Conservation (phyloP, 2,888 invertebrate genomes). For the Trilocha varians region DNA sequence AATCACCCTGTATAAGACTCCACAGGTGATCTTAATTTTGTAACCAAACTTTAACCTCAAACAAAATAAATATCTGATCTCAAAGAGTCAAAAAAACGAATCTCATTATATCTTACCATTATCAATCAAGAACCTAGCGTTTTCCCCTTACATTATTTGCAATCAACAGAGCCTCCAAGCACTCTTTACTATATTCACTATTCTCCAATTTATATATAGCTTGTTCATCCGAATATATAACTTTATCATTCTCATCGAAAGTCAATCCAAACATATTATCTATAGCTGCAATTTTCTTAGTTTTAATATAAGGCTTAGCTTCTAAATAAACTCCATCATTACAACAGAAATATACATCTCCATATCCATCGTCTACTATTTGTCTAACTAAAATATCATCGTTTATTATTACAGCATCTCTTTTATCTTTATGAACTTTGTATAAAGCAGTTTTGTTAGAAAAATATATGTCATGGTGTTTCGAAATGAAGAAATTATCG, state of each 20-base stretch:
- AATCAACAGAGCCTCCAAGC: conserved; percentile 22
- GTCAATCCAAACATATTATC: conserved; percentile 43
- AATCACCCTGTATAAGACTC: no score
- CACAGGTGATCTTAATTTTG: no score
- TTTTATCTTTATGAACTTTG: conserved; percentile 35
- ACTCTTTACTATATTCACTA: conserved; percentile 26
- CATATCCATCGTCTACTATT: conserved; percentile 47
- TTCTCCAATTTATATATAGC: conserved; percentile 38
- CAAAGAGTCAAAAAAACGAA: no score
- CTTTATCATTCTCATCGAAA: conserved; percentile 46
- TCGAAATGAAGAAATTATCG: conserved; percentile 47
- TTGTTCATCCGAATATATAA: conserved; percentile 44
- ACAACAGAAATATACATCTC: conserved; percentile 46
- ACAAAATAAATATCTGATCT: no score
- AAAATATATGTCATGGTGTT: conserved; percentile 40
- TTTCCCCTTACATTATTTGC: no score
- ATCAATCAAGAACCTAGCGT: no score
- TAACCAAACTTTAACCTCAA: no score
- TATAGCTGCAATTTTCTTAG: conserved; percentile 35
- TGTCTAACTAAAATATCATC: conserved; percentile 43
- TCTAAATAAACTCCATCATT: conserved; percentile 47
- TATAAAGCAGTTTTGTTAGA: conserved; percentile 55
- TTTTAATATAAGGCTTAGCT: conserved; percentile 37
- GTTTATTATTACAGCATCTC: conserved; percentile 25
- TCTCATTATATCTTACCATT: no score